A percentile compares a stretch with the other conserved stretches of the same genome.
These are phyloP conservation scores for Drosophila willistoni DNA, from an alignment of 1,140 invertebrate genomes.

Conservation along the genomic window DNA sequence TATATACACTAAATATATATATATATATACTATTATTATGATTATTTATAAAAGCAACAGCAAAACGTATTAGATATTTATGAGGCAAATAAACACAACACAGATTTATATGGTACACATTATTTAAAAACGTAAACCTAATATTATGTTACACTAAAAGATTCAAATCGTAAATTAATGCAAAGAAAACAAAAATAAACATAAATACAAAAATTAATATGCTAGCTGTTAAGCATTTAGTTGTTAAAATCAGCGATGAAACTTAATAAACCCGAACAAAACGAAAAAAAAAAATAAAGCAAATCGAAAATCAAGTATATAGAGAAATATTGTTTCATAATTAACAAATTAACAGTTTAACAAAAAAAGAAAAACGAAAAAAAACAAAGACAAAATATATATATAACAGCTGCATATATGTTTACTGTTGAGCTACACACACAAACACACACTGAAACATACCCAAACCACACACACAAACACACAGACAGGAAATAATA, in stretches of 20 bases:
- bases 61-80: constrained; percentile 40
- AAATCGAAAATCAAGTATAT: constrained; percentile 22
- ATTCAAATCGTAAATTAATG: constrained; percentile 37
- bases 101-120: constrained; percentile 65
- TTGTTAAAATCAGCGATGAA: constrained; percentile 56
- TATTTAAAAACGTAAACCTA: constrained; percentile 59
- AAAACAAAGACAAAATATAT: constrained; percentile 25
- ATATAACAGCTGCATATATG: constrained; percentile 77
- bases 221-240: constrained; percentile 68
- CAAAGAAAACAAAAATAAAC: constrained; percentile 34
- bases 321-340: constrained; percentile 29
- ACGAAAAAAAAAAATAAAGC: constrained; percentile 35
- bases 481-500: constrained; percentile 6
- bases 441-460: constrained; percentile 27
- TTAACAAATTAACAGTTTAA: constrained; percentile 53
- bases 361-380: constrained; percentile 32
- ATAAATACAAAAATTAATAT: constrained; percentile 49
- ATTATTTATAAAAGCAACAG: constrained; percentile 59
- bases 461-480: constrained; percentile 28
- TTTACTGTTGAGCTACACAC: constrained; percentile 70
- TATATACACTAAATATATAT: constrained; percentile 32
- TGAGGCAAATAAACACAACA: constrained; percentile 30
- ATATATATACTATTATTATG: constrained; percentile 57
- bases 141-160: constrained; percentile 69
- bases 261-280: constrained; percentile 63